Base-by-base conservation (phyloP, 92 coral and sea anemone species). In the Bergia puertoricense region DNA sequence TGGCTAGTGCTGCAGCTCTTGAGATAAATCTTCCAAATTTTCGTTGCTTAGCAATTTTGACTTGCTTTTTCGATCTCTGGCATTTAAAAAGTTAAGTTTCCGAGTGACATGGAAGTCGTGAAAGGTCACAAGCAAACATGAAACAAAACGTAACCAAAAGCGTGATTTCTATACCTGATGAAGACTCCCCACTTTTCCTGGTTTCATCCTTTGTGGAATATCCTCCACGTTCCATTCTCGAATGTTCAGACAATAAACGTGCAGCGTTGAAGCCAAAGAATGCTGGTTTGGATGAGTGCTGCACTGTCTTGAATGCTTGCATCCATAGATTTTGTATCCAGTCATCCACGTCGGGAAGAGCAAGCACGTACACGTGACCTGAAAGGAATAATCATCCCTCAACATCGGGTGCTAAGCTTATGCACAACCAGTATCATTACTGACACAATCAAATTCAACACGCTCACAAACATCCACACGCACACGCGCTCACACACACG, bases 281-380 rank as follows among this genome's bases (percentile, higher is more conserved):
- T 3, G 79, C 79, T 15, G 79, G 46, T 13, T 76, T 76, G 10
- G 50, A 76, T 42, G 44, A 43, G 79, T 76, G 48, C 30, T 18
- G 79, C 30, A 76, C 16, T 20, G 0, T 76, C 79, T 76, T 76
- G 50, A 76, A 76, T 4, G 79, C 79, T 20, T 76, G 54, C 79
- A 76, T 76, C 79, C 79, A 76, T 13, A 76, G 46, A 76, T 41
- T 42, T n/a, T 76, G 50, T 20, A 76, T 76, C 79, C 79, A 76
- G 54, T 76, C 51, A 41, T 76, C 23, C 13, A 11, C 42, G 79
- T 76, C 50, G 46, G 79, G 79, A 3, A 76, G 79, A 16, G 79
- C 23, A 9, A 18, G 79, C 38, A 6, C 46, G 8, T 16, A 41
- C 54, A 76, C 2, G 46, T 76, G 79, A 76, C 79, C 79, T 76